These are phyloP conservation scores for Crotalus horridus DNA, from an alignment of 2,113 vertebrate species.

Conservation along the genomic window DNA sequence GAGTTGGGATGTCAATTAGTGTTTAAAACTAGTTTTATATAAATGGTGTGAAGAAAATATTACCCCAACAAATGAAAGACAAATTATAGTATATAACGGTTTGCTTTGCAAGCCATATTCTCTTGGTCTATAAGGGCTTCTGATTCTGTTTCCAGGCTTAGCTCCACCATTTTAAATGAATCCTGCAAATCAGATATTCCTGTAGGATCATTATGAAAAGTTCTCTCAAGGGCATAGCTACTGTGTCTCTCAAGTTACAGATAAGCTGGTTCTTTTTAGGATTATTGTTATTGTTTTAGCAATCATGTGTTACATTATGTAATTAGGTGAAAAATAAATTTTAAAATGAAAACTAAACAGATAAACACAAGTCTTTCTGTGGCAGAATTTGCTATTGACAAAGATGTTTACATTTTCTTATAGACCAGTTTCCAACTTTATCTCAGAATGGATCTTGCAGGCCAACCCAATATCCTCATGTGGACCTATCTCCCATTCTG, in stretches of 20 bases:
- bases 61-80: constrained; percentile 2
- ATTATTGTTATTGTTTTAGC: not conserved
- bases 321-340: not conserved
- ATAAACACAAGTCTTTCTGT: not conserved
- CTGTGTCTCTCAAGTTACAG: not conserved
- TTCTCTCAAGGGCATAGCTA: not conserved
- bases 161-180: not conserved
- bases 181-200: not conserved
- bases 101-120: not conserved
- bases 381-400: not conserved
- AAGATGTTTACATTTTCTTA: constrained; percentile 57
- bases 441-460: constrained; percentile 86
- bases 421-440: constrained; percentile 88
- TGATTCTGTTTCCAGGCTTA: not conserved
- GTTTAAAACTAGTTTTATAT: not conserved
- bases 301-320: not conserved
- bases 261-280: not conserved
- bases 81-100: constrained; percentile 7
- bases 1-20: too few species aligned
- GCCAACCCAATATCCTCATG: constrained; percentile 80
- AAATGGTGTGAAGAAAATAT: constrained; percentile 23
- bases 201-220: not conserved
- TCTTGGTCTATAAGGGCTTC: not conserved
- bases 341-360: not conserved
- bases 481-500: constrained; percentile 86